phyloP scores from a whole-genome alignment of 1,140 invertebrate genomes.

The Parapsyche elsis region DNA sequence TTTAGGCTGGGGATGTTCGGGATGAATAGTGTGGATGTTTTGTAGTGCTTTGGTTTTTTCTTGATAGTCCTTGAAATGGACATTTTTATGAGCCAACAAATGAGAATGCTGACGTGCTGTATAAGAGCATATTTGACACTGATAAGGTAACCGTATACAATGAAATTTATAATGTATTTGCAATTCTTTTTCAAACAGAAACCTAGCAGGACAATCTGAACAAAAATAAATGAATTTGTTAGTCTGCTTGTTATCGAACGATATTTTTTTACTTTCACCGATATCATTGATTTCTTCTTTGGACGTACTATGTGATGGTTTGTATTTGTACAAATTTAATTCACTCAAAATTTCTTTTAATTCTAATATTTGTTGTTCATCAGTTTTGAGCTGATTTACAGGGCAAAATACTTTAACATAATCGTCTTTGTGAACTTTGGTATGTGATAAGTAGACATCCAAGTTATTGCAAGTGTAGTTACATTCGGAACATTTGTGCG shows the following conservation, averaged over 20 bases:
- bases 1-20: slow-evolving; percentile 72
- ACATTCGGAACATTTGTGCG: slow-evolving; percentile 78
- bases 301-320: slow-evolving; percentile 35
- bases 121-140: slow-evolving; percentile 84
- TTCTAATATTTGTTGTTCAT: slow-evolving; percentile 76
- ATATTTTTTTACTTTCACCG: slow-evolving; percentile 48
- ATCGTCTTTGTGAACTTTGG: slow-evolving; percentile 80
- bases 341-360: slow-evolving; percentile 59
- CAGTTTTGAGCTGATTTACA: slow-evolving; percentile 72
- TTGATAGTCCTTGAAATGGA: slow-evolving; percentile 86
- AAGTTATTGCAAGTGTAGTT: slow-evolving; percentile 84
- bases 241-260: slow-evolving; percentile 54
- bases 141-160: slow-evolving; percentile 70
- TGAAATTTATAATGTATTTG: slow-evolving; percentile 78
- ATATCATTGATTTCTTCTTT: slow-evolving; percentile 52
- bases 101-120: slow-evolving; percentile 76
- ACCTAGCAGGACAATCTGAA: slow-evolving; percentile 78
- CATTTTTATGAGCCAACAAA: slow-evolving; percentile 78
- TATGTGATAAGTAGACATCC: slow-evolving; percentile 79
- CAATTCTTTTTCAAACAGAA: slow-evolving; percentile 74
- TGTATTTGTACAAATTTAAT: slow-evolving; percentile 37
- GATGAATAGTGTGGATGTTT: slow-evolving; percentile 72
- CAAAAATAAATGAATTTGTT: slow-evolving; percentile 70
- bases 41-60: slow-evolving; percentile 79
- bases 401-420: slow-evolving; percentile 77